phyloP scores from a whole-genome alignment of 2,888 invertebrate species.

The Fragum sueziense region DNA sequence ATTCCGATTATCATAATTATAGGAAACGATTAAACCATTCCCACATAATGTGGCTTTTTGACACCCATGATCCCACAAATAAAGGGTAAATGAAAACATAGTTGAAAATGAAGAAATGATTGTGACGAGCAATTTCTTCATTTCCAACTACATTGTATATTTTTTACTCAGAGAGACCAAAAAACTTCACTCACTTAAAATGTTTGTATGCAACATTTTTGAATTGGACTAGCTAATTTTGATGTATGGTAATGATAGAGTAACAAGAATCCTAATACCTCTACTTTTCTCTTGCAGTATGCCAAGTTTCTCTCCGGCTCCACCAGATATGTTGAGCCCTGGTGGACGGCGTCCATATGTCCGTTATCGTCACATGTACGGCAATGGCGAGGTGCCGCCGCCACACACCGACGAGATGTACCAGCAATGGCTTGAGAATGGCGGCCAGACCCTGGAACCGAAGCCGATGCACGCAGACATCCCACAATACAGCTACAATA shows the following conservation, averaged over 20 bases:
- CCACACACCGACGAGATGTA: constrained; percentile 62
- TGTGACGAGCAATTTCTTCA: background rate
- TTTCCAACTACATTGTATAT: background rate
- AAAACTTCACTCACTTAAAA: background rate
- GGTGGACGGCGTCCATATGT: constrained; percentile 56
- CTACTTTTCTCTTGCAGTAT: constrained; percentile 58
- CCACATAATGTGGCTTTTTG: no score
- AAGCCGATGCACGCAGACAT: constrained; percentile 32
- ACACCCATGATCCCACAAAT: no score
- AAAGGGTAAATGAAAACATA: background rate
- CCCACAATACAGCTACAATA: constrained; percentile 48
- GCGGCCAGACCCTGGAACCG: constrained; percentile 40
- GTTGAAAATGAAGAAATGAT: background rate
- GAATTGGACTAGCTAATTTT: background rate
- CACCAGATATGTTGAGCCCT: constrained; percentile 69
- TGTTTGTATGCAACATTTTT: background rate
- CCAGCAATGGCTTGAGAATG: constrained; percentile 61
- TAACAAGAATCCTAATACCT: no score
- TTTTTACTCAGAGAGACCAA: background rate
- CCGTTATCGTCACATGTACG: constrained; percentile 67
- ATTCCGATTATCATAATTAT: no score
- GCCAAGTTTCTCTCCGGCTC: constrained; percentile 64
- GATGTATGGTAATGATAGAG: no score
- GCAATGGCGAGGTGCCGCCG: constrained; percentile 55
- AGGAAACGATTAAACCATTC: no score